phyloP scores from a whole-genome alignment of 2,113 vertebrate genomes.

The Muntiacus muntjak region DNA sequence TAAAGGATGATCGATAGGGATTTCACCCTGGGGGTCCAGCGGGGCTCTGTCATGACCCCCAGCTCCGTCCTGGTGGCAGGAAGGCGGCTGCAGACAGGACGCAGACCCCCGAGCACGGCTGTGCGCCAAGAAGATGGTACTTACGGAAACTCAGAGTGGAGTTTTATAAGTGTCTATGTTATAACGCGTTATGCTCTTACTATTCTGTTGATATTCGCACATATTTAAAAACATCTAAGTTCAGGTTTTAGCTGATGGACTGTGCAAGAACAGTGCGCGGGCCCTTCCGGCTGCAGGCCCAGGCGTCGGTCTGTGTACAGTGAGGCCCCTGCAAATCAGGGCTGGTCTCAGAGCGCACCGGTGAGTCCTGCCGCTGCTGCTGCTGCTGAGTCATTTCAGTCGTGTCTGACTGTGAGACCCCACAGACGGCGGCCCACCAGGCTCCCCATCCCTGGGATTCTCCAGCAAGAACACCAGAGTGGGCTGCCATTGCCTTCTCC shows the following conservation, averaged over 20 bases:
- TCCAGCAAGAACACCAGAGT: too few relatives aligned
- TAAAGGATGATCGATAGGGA: not conserved
- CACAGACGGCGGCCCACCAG: too few relatives aligned
- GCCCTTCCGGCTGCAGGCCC: not conserved
- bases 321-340: not conserved
- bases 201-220: not conserved
- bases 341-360: rapidly evolving
- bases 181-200: not conserved
- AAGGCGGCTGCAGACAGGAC: not conserved
- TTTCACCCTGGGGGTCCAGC: not conserved
- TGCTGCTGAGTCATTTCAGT: too few relatives aligned
- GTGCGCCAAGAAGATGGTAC: not conserved
- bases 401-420: too few relatives aligned
- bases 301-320: not conserved
- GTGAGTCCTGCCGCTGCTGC: not conserved
- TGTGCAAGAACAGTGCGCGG: not conserved
- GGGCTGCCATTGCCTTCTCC: too few relatives aligned
- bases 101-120: not conserved
- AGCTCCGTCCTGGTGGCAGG: not conserved
- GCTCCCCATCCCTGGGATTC: too few relatives aligned
- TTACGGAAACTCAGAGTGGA: not conserved
- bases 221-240: not conserved
- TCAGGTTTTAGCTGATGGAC: not conserved
- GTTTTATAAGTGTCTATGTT: not conserved
- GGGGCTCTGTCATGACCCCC: not conserved